These are phyloP conservation scores for Lanius ludovicianus DNA, from an alignment of 2,113 vertebrate genomes.

Conservation along the genomic window DNA sequence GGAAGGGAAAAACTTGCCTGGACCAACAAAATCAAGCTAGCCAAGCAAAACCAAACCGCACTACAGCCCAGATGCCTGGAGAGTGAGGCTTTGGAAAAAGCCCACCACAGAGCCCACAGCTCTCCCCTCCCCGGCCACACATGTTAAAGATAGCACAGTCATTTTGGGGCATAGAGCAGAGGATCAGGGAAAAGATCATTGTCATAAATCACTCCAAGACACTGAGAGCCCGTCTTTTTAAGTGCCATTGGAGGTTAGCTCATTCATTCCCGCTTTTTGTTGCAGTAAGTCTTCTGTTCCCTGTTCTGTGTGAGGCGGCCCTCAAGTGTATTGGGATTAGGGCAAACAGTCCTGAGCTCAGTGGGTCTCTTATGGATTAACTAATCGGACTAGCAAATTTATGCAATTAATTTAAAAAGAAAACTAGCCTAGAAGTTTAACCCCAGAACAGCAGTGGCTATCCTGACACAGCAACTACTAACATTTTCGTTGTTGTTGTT, in stretches of 20 bases:
- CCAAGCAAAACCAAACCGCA: background rate
- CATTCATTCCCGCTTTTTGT: background rate
- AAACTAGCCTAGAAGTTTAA: background rate
- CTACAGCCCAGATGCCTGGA: accelerated
- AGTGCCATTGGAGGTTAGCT: accelerated
- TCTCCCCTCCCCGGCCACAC: accelerated
- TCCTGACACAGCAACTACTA: background rate
- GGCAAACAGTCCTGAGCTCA: background rate
- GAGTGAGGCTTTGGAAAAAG: background rate
- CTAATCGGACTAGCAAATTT: background rate
- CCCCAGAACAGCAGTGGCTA: background rate
- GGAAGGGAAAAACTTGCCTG: background rate
- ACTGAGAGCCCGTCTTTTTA: background rate
- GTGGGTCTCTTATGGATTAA: accelerated
- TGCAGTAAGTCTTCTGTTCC: background rate
- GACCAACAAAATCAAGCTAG: background rate
- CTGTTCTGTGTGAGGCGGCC: background rate
- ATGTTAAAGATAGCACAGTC: no score
- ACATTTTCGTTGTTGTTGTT: background rate
- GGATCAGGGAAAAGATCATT: no score
- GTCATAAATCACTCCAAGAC: background rate
- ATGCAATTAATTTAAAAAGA: background rate
- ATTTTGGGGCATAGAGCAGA: background rate
- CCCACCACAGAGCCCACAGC: no score
- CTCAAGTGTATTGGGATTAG: background rate